phyloP scores from a whole-genome alignment of 1,140 invertebrate species.

The Pseudoatta argentina region DNA sequence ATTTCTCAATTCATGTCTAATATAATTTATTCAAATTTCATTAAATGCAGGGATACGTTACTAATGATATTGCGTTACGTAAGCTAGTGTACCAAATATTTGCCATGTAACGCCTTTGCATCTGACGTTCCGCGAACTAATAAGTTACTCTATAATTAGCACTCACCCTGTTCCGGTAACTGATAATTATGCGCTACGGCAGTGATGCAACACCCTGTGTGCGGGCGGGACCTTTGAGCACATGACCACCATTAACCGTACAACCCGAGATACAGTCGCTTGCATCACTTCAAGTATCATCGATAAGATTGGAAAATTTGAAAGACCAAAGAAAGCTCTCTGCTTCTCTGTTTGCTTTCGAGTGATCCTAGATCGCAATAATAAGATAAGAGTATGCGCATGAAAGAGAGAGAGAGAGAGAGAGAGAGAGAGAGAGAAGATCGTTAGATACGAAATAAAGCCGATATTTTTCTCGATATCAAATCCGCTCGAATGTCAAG shows the following conservation, averaged over 20 bases:
- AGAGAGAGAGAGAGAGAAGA: too few species aligned
- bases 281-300: slow-evolving; percentile 31
- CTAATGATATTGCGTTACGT: slow-evolving; percentile 17
- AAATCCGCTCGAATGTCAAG: slow-evolving; percentile 7
- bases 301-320: slow-evolving; percentile 60
- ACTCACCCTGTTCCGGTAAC: slow-evolving; percentile 62
- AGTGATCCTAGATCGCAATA: slow-evolving; percentile 16
- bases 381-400: background rate
- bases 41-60: slow-evolving; percentile 1
- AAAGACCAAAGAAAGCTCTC: slow-evolving; percentile 41
- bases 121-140: slow-evolving; percentile 71
- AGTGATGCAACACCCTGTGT: slow-evolving; percentile 58
- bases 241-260: slow-evolving; percentile 72
- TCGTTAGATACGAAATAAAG: slow-evolving; percentile 27
- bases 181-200: slow-evolving; percentile 73
- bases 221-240: slow-evolving; percentile 60
- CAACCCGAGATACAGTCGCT: slow-evolving; percentile 33
- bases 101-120: slow-evolving; percentile 67
- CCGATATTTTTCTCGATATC: slow-evolving; percentile 5
- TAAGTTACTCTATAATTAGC: slow-evolving; percentile 76
- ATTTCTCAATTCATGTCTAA: background rate
- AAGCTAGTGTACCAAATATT: slow-evolving; percentile 70
- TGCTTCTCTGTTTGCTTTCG: slow-evolving; percentile 27
- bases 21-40: slow-evolving; percentile 1
- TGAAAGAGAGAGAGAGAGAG: background rate